These are phyloP conservation scores for Cygnus atratus DNA, from an alignment of 2,113 vertebrate species.

Conservation along the genomic window DNA sequence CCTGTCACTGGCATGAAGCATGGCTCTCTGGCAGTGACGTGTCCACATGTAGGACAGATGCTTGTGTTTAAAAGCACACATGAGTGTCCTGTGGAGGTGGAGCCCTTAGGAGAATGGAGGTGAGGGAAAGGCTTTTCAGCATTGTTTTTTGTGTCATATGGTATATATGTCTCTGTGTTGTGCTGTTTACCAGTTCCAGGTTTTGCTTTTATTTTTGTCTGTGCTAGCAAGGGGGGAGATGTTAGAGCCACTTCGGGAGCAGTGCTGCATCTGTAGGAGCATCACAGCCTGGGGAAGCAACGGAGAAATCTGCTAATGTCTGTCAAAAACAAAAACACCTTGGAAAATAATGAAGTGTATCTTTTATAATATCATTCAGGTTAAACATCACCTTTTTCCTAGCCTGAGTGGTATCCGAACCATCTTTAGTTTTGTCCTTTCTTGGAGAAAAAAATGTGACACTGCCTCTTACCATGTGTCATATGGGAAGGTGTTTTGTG, in stretches of 20 bases:
- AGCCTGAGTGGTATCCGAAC: accelerated
- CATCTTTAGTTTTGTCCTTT: background rate
- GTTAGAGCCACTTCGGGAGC: background rate
- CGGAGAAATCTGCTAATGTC: background rate
- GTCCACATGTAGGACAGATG: background rate
- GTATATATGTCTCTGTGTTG: background rate
- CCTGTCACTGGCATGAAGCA: background rate
- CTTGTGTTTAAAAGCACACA: background rate
- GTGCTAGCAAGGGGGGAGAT: background rate
- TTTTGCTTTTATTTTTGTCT: background rate
- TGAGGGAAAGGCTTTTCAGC: too few relatives aligned
- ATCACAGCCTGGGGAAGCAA: background rate
- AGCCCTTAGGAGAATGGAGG: background rate
- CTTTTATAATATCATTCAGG: background rate
- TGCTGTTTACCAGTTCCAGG: background rate
- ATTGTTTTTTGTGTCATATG: background rate
- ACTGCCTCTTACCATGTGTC: background rate
- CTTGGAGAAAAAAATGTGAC: background rate
- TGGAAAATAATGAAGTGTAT: background rate
- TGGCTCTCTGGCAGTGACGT: background rate
- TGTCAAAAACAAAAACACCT: background rate
- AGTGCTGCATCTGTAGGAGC: background rate
- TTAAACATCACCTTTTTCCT: background rate
- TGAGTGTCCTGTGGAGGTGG: background rate
- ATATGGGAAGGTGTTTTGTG: background rate